Conservation (phyloP, 1,140 invertebrate species). For the Panagrolaimus sp. region DNA sequence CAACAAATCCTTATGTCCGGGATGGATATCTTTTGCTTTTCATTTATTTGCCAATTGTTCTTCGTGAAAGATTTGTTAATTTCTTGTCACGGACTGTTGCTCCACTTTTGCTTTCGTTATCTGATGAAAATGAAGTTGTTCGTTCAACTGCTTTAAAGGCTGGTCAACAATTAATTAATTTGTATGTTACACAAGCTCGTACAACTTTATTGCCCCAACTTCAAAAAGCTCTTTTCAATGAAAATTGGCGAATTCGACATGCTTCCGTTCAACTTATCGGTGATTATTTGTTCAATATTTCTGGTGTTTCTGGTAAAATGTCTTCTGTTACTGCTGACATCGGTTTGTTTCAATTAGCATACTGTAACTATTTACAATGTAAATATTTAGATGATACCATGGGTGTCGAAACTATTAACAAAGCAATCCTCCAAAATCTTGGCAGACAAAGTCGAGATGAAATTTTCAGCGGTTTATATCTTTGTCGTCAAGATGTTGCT, state of each 20-base stretch:
- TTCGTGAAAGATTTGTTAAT: conserved; percentile 81
- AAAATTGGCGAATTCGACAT: conserved; percentile 96
- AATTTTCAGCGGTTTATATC: conserved; percentile 89
- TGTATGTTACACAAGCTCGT: conserved; percentile 92
- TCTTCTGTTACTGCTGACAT: conserved; percentile 88
- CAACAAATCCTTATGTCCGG: conserved; percentile 88
- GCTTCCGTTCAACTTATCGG: conserved; percentile 91
- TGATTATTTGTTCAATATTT: conserved; percentile 90
- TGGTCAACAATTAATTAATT: conserved; percentile 89
- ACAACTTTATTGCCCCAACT: conserved; percentile 80
- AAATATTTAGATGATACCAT: conserved; percentile 88
- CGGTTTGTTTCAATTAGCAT: no score
- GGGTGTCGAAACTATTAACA: conserved; percentile 89
- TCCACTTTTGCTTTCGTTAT: conserved; percentile 69
- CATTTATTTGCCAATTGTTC: conserved; percentile 95
- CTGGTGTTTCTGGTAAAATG: conserved; percentile 92
- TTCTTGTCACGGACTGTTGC: background rate
- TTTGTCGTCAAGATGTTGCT: conserved; percentile 92
- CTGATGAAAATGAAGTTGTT: conserved; percentile 98
- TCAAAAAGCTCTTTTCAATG: conserved; percentile 85
- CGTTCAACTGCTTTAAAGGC: conserved; percentile 90
- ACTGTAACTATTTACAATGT: no score
- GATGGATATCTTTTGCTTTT: conserved; percentile 99
- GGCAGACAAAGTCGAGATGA: conserved; percentile 79
- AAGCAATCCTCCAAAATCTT: conserved; percentile 52